Percentiles rank a stretch among this genome's conserved stretches.
Conservation (phyloP, 2,888 invertebrate species). For the Biston betularia region DNA sequence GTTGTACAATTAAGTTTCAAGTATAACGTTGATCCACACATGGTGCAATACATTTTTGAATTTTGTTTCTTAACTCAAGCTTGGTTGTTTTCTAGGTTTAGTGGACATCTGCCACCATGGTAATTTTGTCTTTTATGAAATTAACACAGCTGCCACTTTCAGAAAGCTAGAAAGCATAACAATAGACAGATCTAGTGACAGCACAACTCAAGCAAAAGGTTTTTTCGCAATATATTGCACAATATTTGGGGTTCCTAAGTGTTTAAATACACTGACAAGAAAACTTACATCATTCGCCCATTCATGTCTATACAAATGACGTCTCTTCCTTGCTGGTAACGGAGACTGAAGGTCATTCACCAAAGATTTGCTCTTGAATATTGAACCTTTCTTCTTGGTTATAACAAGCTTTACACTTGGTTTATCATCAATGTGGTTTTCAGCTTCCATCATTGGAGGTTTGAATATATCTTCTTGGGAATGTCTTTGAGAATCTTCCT, state of each 20-base stretch:
- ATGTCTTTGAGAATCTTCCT: slow-evolving; percentile 72
- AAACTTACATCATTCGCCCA: slow-evolving; percentile 92
- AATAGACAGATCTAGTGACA: not conserved
- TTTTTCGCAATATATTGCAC: not conserved
- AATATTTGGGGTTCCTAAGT: not conserved
- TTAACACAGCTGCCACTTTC: too few relatives aligned
- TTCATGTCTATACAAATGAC: slow-evolving; percentile 95
- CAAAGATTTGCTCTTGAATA: slow-evolving; percentile 93
- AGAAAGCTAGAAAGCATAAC: too few relatives aligned
- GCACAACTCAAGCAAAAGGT: not conserved
- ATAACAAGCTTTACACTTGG: slow-evolving; percentile 90
- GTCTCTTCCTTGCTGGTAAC: slow-evolving; percentile 88
- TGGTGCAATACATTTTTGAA: too few relatives aligned
- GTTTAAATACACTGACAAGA: slow-evolving; percentile 8
- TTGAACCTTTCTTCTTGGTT: slow-evolving; percentile 94
- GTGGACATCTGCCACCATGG: too few relatives aligned
- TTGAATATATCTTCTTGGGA: slow-evolving; percentile 79
- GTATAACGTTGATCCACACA: too few relatives aligned
- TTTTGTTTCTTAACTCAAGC: too few relatives aligned
- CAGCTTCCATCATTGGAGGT: slow-evolving; percentile 72
- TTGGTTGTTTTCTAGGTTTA: too few relatives aligned
- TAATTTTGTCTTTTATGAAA: too few relatives aligned
- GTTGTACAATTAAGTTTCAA: too few relatives aligned
- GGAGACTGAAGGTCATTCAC: slow-evolving; percentile 87
- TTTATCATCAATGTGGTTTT: slow-evolving; percentile 77